Evolutionary conservation across 1,140 invertebrate genomes (phyloP).

Genomic region (Amyelois transitella): DNA sequence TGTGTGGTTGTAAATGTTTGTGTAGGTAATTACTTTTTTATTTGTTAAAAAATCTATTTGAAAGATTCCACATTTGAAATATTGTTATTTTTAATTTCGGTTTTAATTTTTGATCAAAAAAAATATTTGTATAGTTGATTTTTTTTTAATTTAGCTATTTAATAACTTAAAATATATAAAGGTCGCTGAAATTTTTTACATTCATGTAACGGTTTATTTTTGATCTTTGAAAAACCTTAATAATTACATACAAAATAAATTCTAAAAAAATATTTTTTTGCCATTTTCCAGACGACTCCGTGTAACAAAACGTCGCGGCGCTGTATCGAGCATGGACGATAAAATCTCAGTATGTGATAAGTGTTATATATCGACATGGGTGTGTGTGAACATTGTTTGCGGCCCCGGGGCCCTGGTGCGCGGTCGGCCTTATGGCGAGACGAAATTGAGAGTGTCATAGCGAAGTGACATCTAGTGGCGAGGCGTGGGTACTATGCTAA

Average conservation of each 20-base stretch:
- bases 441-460: conserved; percentile 12
- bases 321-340: conserved; percentile 67
- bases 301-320: conserved; percentile 47
- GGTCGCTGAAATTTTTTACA: too few species aligned
- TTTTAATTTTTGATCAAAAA: too few species aligned
- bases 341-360: conserved; percentile 68
- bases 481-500: neutral
- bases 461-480: neutral
- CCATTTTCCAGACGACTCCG: conserved; percentile 64
- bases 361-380: conserved; percentile 56
- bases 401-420: conserved; percentile 14
- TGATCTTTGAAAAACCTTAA: too few species aligned
- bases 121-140: too few species aligned
- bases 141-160: too few species aligned
- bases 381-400: conserved; percentile 51
- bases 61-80: too few species aligned
- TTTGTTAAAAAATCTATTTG: too few species aligned
- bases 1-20: too few species aligned
- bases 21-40: too few species aligned
- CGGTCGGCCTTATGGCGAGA: conserved; percentile 15
- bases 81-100: too few species aligned
- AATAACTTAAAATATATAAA: too few species aligned
- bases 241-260: conserved; percentile 2
- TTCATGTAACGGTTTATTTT: too few species aligned
- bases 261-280: conserved; percentile 21